Evolutionary conservation across 2,888 invertebrate genomes (phyloP), one percentile per base, ranked within the genome.

Genomic region (Plebejus melissa): DNA sequence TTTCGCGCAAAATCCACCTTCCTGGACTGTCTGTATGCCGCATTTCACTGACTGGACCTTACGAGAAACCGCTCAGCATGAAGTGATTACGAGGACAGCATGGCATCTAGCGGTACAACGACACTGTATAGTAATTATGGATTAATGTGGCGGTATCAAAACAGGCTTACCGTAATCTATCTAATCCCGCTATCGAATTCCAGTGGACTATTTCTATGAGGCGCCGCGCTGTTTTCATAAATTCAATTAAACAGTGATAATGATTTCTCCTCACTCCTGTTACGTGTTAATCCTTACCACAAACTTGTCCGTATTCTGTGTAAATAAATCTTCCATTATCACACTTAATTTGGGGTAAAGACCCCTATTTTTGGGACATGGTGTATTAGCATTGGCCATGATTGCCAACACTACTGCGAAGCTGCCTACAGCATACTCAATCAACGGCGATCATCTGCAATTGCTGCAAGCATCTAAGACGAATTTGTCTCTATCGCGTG

Each of bases 91-190:
- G 65, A 32, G 13, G 65, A 36, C 32, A 65, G 60, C 28, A 11
- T 22, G 11, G 22, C 32, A 65, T 65, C 32, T 65, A 36, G 36
- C 65, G 54, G 57, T 70, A 70, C 72, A 46, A 38, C 69, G 69
- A 77, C 50, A 77, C 75, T 77, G 75, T 76, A 76, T 75, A 76
- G 60, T 70, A 75, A 74, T 76, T 76, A 76, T 69, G 13, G 32
- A 65, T 65, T 60, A 65, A 65, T 65, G 60, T n/a, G 22, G 4
- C 71, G 28, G 22, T 41, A 41, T 71, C 46, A 22, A 38, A 71
- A 71, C 71, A 71, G 46, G 71, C 71, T 71, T 41, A 71, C 41
- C 71, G 41, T 71, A 71, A 71, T 71, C 41, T 71, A 71, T 41
- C 41, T 22, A 71, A 65, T 65, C 22, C 71, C 71, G 71, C 46